These are phyloP conservation scores for Crambe crambe DNA, from an alignment of 37 sponge, comb jelly and placozoan genomes.

Conservation along the genomic window DNA sequence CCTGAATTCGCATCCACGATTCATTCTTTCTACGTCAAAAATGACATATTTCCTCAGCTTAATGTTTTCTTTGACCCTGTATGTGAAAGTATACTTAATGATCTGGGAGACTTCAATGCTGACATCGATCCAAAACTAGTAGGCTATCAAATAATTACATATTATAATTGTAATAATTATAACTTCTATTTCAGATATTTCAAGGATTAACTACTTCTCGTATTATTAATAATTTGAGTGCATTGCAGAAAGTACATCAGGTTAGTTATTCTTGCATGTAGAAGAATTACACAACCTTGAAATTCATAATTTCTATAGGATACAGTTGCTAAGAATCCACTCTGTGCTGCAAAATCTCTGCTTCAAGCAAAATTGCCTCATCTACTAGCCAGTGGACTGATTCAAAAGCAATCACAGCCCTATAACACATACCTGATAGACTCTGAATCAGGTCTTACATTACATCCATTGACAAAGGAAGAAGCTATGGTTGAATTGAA, in stretches of 20 bases:
- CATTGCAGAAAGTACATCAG: not conserved
- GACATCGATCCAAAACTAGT: too few relatives aligned
- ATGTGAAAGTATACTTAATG: not conserved
- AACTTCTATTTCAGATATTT: too few relatives aligned
- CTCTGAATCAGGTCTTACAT: not conserved
- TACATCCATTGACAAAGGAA: not conserved
- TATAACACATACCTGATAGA: not conserved
- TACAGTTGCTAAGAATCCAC: too few relatives aligned
- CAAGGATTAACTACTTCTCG: not conserved
- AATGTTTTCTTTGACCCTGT: not conserved
- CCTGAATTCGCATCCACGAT: constrained; percentile 5
- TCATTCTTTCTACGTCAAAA: constrained; percentile 11
- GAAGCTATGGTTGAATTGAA: not conserved
- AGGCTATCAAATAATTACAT: too few relatives aligned
- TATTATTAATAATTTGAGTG: not conserved
- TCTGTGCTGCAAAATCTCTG: not conserved
- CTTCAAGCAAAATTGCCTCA: not conserved
- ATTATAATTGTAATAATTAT: too few relatives aligned
- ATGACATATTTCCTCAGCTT: constrained; percentile 6
- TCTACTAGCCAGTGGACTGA: not conserved
- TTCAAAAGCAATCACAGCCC: not conserved
- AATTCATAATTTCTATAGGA: too few relatives aligned
- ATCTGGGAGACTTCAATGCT: not conserved
- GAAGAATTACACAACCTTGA: too few relatives aligned
- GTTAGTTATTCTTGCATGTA: too few relatives aligned